Base-by-base conservation (phyloP, 2,888 invertebrate species). In the Ichneumoninae sp. region DNA sequence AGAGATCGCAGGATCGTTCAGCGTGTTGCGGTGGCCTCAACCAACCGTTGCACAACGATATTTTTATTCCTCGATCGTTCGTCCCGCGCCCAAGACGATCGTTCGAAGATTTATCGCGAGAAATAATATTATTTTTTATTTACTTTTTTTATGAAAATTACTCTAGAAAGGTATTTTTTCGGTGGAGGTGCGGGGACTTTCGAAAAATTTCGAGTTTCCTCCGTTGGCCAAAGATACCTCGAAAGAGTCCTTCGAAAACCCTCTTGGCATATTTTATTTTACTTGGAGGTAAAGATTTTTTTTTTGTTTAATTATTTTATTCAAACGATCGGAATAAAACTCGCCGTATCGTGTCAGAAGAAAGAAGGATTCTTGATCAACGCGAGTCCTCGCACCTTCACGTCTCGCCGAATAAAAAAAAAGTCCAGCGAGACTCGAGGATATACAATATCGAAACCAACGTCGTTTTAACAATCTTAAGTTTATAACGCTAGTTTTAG, bases 111-210 rank as follows among this genome's bases (percentile, higher is more conserved):
- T 71, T 85, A 79, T 83, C 82, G 82, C 83, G 76, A 72, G 57
- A 80, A 82, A 83, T 80, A 80, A 80, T 79, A 80, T 68, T 69
- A 78, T 72, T 84, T 54, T 79, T 69, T 47, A 74, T 81, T 50
- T 66, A 33, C 62, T 79, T 44, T 77, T 47, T 75, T 52, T 72
- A 81, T 74, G 80, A 71, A 82, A 85, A 85, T 85, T 75, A 85
- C 76, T 87, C 85, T 87, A 87, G 83, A 86, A 84, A 82, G 72
- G 65, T 82, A 66, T 78, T 78, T 84, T 54, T 19, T 75, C 80
- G 82, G 66, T 84, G 70, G 66, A 71, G 79, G 60, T 79, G 76
- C 84, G 83, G 81, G 84, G 79, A 85, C 69, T 72, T 81, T 80
- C 71, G 65, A 78, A 70, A 77, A 44, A 80, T 79, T 3, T 74